Evolutionary conservation across 2,888 invertebrate genomes (phyloP), one percentile per base, ranked within the genome.

Genomic region (Sphaerophoria taeniata): DNA sequence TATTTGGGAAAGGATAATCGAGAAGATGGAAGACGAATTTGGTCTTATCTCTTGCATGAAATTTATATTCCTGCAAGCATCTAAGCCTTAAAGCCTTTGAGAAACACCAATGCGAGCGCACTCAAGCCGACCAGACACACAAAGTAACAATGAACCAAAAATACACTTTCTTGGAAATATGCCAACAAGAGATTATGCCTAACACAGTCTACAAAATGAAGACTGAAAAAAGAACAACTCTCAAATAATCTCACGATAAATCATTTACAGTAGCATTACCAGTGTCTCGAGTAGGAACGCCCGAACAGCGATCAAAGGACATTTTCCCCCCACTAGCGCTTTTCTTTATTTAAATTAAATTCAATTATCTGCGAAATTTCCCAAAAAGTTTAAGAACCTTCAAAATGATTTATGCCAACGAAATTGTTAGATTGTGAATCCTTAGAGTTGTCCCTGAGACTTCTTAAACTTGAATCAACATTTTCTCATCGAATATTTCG

Each of bases 181-280:
- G 65, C 65, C 65, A 65, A 2, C 5, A 49, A 49, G 34, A 14
- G 47, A 49, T 49, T 63, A 33, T 63, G 24, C 7, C 24, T 2
- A 9, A 12, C n/a, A n/a, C 47, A 34, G 31, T 11, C 11, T 47
- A 14, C n/a, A n/a, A 43, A 60, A 14, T 43, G 11, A 39, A 58
- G 24, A 31, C 43, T 45, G 14, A 31, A 49, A n/a, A 47, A 63
- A 33, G 47, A 14, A 16, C 47, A 14, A 24, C 24, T 0, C 34
- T 16, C 3, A 63, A 36, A 36, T 65, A 49, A 49, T 65, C 33
- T 6, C 2, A 16, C 1, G 6, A 49, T 65, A 65, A 65, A 65
- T 65, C 49, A 65, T 65, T 65, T 12, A 16, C 49, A 65, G 65
- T 34, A 65, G 33, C 45, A 47, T 31, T 34, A 65, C 49, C 49